Conservation (phyloP, 2,797 vertebrate genomes). For the Rhadinocentrus ornatus region DNA sequence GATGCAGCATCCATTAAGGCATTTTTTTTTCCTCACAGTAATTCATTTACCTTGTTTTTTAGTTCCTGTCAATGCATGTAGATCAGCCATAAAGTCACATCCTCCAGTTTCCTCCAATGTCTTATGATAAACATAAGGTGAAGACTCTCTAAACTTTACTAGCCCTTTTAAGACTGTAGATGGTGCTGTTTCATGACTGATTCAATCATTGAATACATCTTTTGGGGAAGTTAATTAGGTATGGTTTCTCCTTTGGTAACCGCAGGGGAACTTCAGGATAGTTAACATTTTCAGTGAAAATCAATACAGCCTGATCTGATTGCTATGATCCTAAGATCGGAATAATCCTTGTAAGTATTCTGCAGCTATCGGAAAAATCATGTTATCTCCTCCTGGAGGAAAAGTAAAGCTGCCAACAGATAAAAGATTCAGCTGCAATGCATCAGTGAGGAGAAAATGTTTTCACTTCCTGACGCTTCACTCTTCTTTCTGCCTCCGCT, state of each 20-base stretch:
- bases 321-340: neutral
- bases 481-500: slow-evolving; percentile 9
- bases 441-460: neutral
- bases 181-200: neutral
- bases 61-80: neutral
- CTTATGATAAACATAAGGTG: no score
- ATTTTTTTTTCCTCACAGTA: neutral
- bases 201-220: no score
- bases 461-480: slow-evolving; percentile 20
- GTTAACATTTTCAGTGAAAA: neutral
- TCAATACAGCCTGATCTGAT: neutral
- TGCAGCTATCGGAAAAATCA: neutral
- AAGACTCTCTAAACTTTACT: neutral
- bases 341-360: neutral
- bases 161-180: neutral
- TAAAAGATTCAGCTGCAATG: neutral
- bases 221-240: no score
- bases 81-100: neutral
- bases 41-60: neutral
- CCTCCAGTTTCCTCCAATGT: neutral
- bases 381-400: neutral
- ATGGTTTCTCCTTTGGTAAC: no score
- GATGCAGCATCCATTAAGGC: no score
- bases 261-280: neutral
- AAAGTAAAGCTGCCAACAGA: neutral